Evolutionary conservation across 2,113 vertebrate genomes (phyloP), one percentile per base, ranked within the genome.

Genomic region (Kryptolebias marmoratus): DNA sequence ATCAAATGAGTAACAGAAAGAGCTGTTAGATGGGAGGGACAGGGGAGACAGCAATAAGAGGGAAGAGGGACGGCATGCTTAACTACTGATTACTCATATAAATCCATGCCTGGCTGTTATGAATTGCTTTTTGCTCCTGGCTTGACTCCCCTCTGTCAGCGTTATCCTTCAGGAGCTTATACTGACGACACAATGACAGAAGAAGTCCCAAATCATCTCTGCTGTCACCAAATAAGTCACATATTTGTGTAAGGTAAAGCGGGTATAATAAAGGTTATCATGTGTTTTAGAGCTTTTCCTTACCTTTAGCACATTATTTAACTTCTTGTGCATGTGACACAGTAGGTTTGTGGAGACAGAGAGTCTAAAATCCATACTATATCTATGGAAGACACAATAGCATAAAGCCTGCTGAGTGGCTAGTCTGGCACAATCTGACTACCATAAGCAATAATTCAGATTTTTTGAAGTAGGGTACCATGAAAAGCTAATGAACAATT

Each of bases 61-160:
- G 60, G 68, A 75, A 73, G 73, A 73, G 28, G 63, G 32, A 73
- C 58, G 49, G 68, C 22, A 22, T 67, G 67, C 68, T 68, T 62
- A 75, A 76, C 64, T 62, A 36, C 73, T 87, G 80, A 87, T 83
- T 77, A 77, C 75, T 73, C 77, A 64, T 47, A 68, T 79, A 76
- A 70, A 68, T 71, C 55, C 70, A 53, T 57, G 32, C 28, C 58
- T 54, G 76, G 69, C 82, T 75, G 64, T 73, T 75, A 65, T 55
- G 59, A 54, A 57, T 70, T 76, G 44, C 42, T 28, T 67, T 79
- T 68, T 47, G 55, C 50, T 31, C 66, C 32, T 62, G 44, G 5
- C 31, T 52, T 45, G 63, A 67, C 39, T 68, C n/a, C 12, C 18
- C 45, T 39, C 28, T 27, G 60, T 62, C 71, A 78, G 58, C 47